Evolutionary conservation across 2,888 invertebrate species (phyloP).

Genomic region (Anthrax anthrax): DNA sequence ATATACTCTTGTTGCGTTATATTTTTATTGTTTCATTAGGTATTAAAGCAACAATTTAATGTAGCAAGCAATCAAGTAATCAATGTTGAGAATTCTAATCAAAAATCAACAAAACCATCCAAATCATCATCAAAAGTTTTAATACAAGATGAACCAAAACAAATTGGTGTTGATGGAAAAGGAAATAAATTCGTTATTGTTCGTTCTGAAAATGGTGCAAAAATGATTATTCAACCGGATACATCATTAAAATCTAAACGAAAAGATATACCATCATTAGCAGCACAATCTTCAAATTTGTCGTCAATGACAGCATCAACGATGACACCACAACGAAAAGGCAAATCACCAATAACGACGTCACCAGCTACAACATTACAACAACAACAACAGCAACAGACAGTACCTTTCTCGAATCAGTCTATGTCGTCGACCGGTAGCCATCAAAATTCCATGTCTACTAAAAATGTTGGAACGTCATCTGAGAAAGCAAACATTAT

Average conservation of each 20-base stretch:
- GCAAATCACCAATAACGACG: not conserved
- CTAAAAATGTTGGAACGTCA: constrained; percentile 20
- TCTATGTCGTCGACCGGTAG: not conserved
- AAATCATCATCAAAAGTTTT: constrained; percentile 32
- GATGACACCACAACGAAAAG: not conserved
- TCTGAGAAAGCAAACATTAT: not conserved
- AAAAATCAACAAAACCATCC: not conserved
- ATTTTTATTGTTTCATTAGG: no score
- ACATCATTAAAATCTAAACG: constrained; percentile 2
- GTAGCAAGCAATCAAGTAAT: not conserved
- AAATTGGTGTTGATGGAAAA: constrained; percentile 21
- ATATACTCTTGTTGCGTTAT: no score
- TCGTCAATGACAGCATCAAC: not conserved
- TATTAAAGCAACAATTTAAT: no score
- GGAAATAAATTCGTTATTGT: constrained; percentile 29
- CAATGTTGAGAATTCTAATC: not conserved
- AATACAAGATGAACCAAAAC: constrained; percentile 13
- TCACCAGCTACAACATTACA: not conserved
- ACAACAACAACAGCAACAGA: not conserved
- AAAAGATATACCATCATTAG: not conserved
- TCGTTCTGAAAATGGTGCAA: constrained; percentile 12
- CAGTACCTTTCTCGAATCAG: not conserved
- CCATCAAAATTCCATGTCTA: not conserved
- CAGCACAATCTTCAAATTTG: not conserved
- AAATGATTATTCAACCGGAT: constrained; percentile 8